Percentiles rank a stretch among this genome's conserved stretches.
These are phyloP conservation scores for Oxycera nigricornis DNA, from an alignment of 2,888 invertebrate species.

Conservation along the genomic window DNA sequence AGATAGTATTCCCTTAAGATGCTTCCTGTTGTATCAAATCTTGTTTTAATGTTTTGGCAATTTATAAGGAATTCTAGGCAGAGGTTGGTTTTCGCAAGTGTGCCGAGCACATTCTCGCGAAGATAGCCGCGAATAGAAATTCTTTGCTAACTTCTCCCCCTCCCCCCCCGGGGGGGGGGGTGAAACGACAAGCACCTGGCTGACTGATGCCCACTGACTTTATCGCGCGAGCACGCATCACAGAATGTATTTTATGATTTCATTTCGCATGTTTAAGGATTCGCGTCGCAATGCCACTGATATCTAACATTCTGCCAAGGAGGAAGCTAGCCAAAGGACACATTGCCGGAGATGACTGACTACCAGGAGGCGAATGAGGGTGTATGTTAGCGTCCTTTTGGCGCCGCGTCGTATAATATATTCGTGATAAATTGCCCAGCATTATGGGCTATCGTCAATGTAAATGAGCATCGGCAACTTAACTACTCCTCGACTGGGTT, in stretches of 20 bases:
- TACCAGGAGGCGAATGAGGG: not conserved
- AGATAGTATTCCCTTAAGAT: not conserved
- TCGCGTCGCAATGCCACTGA: slow-evolving; percentile 28
- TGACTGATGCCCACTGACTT: slow-evolving; percentile 25
- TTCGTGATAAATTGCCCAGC: slow-evolving; percentile 38
- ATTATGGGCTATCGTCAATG: slow-evolving; percentile 32
- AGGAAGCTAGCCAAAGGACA: not conserved
- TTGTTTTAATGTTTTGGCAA: slow-evolving; percentile 46
- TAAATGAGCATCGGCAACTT: slow-evolving; percentile 25
- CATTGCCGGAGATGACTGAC: too few relatives aligned
- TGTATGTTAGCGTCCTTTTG: slow-evolving; percentile 11
- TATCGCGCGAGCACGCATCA: slow-evolving; percentile 14
- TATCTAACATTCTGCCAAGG: not conserved
- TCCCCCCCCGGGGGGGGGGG: not conserved
- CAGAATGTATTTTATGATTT: slow-evolving; percentile 34
- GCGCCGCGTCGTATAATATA: slow-evolving; percentile 13
- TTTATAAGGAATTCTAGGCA: slow-evolving; percentile 43
- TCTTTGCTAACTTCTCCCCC: too few relatives aligned
- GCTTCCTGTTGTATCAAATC: slow-evolving; percentile 39
- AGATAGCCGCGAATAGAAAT: slow-evolving; percentile 7
- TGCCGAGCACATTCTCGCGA: not conserved
- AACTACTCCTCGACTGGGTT: slow-evolving; percentile 9
- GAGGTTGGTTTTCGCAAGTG: slow-evolving; percentile 21
- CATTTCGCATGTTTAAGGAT: slow-evolving; percentile 29
- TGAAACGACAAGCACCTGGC: slow-evolving; percentile 3